Percentiles rank a stretch among this genome's conserved stretches.
phyloP scores from a whole-genome alignment of 2,888 invertebrate species.

The Lypha dubia region DNA sequence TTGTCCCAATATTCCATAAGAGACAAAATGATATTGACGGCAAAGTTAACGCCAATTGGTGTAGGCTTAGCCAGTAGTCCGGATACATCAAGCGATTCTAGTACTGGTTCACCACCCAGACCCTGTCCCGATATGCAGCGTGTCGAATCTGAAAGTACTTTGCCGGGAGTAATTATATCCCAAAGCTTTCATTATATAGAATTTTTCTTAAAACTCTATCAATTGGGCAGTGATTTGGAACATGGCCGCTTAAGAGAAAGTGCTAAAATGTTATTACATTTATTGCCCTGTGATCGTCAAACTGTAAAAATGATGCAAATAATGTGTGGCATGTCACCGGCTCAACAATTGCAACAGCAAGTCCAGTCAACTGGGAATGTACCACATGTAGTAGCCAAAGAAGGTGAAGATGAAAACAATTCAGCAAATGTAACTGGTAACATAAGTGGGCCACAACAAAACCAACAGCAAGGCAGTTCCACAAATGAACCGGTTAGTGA shows the following conservation, averaged over 20 bases:
- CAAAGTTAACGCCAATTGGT: conserved; percentile 90
- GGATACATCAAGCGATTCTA: conserved; percentile 97
- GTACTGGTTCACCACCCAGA: conserved; percentile 95
- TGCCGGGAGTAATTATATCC: conserved; percentile 97
- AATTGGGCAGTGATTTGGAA: conserved; percentile 92
- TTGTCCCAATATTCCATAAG: conserved; percentile 73
- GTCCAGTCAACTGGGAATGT: conserved; percentile 59
- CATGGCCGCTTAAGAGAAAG: conserved; percentile 93
- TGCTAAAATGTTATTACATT: conserved; percentile 80
- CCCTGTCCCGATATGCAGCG: conserved; percentile 90
- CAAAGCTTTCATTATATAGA: conserved; percentile 90
- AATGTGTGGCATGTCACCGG: conserved; percentile 80
- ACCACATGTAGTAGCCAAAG: conserved; percentile 64
- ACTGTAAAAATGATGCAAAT: conserved; percentile 83
- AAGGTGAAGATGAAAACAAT: conserved; percentile 59
- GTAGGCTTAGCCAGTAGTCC: conserved; percentile 90
- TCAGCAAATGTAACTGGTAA: conserved; percentile 37
- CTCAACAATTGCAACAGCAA: conserved; percentile 43
- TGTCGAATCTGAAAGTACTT: conserved; percentile 92
- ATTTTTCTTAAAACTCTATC: conserved; percentile 93
- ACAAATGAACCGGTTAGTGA: conserved; percentile 74
- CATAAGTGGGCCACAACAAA: conserved; percentile 67
- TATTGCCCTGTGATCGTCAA: conserved; percentile 83
- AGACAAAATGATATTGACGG: conserved; percentile 94
- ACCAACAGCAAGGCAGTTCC: conserved; percentile 54